Evolutionary conservation across 1,140 invertebrate genomes (phyloP), one percentile per base, ranked within the genome.

Genomic region (Anadara kagoshimensis): DNA sequence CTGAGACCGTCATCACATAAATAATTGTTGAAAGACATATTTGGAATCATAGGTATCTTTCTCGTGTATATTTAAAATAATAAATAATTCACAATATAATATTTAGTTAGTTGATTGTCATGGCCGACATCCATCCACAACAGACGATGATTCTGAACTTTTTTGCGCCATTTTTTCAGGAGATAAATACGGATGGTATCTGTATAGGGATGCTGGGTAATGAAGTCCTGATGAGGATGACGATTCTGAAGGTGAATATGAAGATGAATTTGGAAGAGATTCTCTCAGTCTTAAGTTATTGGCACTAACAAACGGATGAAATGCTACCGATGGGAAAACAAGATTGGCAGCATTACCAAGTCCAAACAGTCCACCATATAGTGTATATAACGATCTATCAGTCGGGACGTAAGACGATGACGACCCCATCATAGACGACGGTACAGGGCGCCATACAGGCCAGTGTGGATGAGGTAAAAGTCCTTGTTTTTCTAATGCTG

Each of bases 331-430:
- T n/a, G 82, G 78, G 64, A 82, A 76, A 11, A 77, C 68, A 66
- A 81, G 75, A 36, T 75, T 80, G 12, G 83, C 74, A 61, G 73
- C 75, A 18, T 14, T n/a, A 36, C 45, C 62, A 36, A 85, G 59
- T 63, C 83, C 83, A 63, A 85, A 78, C 36, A 85, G 70, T 41
- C 83, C 79, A 14, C 83, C 82, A 66, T 85, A 85, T 41, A 85
- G 67, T 11, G 83, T 76, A 51, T 83, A 85, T 24, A 85, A 62
- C 5, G 82, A 80, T 18, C 81, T 47, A 43, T 81, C 79, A 67
- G 67, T 74, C 22, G 68, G 75, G 65, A 70, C 56, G 24, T 78
- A 79, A n/a, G 75, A 54, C 29, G 73, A 57, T 14, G 71, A 57
- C 14, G 75, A 76, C 10, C 74, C 76, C 56, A 79, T 69, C 58